Evolutionary conservation across 2,888 invertebrate species (phyloP).

Genomic region (Subacronicta megacephala): DNA sequence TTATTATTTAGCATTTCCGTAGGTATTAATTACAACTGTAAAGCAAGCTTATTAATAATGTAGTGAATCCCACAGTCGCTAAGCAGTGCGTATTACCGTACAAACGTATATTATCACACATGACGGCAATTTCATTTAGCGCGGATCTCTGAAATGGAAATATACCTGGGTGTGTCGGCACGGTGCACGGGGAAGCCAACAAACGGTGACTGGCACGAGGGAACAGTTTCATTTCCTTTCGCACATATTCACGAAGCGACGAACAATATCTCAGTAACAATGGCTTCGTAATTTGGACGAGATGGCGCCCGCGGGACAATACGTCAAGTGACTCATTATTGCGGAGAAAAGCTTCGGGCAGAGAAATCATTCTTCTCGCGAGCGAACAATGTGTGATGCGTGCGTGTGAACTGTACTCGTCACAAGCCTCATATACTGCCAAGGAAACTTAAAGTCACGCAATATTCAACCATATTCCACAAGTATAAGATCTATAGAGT

Average conservation of each 20-base stretch:
- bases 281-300: slow-evolving; percentile 85
- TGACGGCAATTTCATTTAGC: slow-evolving; percentile 53
- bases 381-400: slow-evolving; percentile 72
- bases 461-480: slow-evolving; percentile 17
- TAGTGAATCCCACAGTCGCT: slow-evolving; percentile 32
- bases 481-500: slow-evolving; percentile 16
- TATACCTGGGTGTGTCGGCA: slow-evolving; percentile 58
- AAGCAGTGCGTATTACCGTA: slow-evolving; percentile 43
- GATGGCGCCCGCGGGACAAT: slow-evolving; percentile 82
- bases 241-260: slow-evolving; percentile 84
- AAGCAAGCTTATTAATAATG: slow-evolving; percentile 41
- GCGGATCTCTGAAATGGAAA: slow-evolving; percentile 59
- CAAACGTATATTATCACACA: slow-evolving; percentile 44
- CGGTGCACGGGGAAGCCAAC: slow-evolving; percentile 63
- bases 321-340: slow-evolving; percentile 87
- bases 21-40: slow-evolving; percentile 21
- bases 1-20: too few relatives aligned
- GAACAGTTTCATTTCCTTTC: slow-evolving; percentile 85
- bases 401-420: slow-evolving; percentile 63
- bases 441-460: slow-evolving; percentile 1
- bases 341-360: slow-evolving; percentile 80
- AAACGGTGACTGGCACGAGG: slow-evolving; percentile 72
- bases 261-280: slow-evolving; percentile 86
- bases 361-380: slow-evolving; percentile 76
- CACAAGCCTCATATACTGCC: slow-evolving; percentile 28